These are phyloP conservation scores for Sus cebifrons DNA, from an alignment of 2,797 vertebrate species.

Conservation along the genomic window DNA sequence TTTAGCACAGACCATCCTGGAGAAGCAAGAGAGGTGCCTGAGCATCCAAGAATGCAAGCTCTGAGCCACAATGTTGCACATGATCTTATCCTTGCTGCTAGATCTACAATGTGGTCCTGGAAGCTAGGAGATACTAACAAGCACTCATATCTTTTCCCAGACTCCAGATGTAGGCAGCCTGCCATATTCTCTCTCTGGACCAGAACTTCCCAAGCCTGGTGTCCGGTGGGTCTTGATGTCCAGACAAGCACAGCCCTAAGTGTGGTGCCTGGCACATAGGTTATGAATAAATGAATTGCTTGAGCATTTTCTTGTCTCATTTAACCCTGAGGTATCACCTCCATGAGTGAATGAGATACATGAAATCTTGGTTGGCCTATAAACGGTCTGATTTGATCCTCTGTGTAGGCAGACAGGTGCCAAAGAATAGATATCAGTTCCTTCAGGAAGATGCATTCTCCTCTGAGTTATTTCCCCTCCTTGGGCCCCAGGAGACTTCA, in stretches of 20 bases:
- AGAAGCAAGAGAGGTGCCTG: neutral
- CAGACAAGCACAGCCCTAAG: neutral
- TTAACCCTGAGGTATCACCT: neutral
- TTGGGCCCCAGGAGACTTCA: neutral
- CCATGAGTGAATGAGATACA: neutral
- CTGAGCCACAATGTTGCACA: neutral
- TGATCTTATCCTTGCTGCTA: neutral
- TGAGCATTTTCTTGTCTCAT: neutral
- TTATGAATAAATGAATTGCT: neutral
- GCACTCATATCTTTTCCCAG: neutral
- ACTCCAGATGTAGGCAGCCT: neutral
- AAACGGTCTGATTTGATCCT: neutral
- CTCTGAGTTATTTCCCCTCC: neutral
- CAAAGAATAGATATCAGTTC: neutral
- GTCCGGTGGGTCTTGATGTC: neutral
- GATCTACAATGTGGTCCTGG: neutral
- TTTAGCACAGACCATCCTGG: accelerated
- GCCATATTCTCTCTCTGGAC: neutral
- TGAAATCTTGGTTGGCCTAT: neutral
- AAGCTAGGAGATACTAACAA: neutral
- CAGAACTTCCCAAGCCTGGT: neutral
- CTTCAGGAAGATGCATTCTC: neutral
- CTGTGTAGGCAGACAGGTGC: neutral
- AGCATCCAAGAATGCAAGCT: neutral
- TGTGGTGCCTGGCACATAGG: neutral